Evolutionary conservation across 2,888 invertebrate genomes (phyloP), one percentile per base, ranked within the genome.

Genomic region (Netelia virgata): DNA sequence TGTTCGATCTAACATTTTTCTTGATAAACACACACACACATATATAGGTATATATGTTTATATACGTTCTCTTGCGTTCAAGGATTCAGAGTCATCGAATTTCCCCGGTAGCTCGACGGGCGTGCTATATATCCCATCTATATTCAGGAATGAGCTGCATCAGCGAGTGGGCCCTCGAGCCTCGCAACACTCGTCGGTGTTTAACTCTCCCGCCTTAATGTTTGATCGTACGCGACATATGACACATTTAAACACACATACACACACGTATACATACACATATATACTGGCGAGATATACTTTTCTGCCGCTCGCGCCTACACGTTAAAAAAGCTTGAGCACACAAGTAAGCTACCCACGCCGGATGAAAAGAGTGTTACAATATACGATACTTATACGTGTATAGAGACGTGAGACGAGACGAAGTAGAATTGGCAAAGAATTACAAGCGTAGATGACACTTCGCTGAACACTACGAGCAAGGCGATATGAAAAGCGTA

Each of bases 131-230:
- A 53, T 61, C 14, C 16, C 43, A 6, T 69, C 75, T 55, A 63
- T 75, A 53, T 70, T 70, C 43, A 72, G 74, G 47, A 79, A 78
- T 70, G 75, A 74, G 70, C 83, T 47, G 79, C 79, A 72, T 75
- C 63, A 55, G 63, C 28, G 79, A 83, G 83, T 79, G 74, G 79
- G 74, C 74, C 57, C 55, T 69, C 59, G 83, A 64, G 55, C 8
- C 74, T 82, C 72, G 68, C 78, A 74, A 78, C 74, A 75, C 79
- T 75, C 68, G 79, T 41, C 64, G 79, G 83, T 79, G 75, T 83
- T 83, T 79, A 83, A 79, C 64, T 83, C 83, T 50, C 70, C 16
- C 64, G 79, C 61, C 70, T 76, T 68, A 76, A 76, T 59, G 75
- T 79, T 79, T 66, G 63, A 83, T 79, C 83, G 63, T 68, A 70